Conservation (phyloP, 2,113 vertebrate genomes). For the Eulemur rufifrons region DNA sequence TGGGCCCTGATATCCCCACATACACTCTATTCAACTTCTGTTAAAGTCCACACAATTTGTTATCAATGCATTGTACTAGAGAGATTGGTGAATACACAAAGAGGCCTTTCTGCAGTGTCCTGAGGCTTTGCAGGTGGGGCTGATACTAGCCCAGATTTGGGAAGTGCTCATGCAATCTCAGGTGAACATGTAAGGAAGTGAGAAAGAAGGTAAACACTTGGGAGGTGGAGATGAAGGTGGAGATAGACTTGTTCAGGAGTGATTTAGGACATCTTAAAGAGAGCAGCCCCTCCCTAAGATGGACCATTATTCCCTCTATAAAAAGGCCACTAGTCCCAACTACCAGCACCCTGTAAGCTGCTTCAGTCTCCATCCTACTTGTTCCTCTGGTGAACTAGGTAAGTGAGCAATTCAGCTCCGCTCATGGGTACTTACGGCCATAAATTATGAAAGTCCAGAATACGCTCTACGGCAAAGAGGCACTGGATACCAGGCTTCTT, state of each 20-base stretch:
- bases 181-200: conserved; percentile 48
- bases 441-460: neutral
- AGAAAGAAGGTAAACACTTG: conserved; percentile 57
- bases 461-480: neutral
- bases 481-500: neutral
- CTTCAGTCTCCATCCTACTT: conserved; percentile 67
- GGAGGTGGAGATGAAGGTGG: conserved; percentile 78
- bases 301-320: conserved; percentile 75
- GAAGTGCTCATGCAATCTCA: conserved; percentile 60
- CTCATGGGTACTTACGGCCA: neutral
- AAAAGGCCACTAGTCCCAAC: conserved; percentile 51
- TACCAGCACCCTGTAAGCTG: conserved; percentile 67
- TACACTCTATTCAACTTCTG: neutral
- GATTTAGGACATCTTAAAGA: conserved; percentile 79
- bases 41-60: neutral
- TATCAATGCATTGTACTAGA: neutral
- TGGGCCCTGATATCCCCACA: neutral
- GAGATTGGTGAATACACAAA: neutral
- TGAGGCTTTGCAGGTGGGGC: conserved; percentile 50
- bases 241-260: conserved; percentile 76
- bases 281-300: conserved; percentile 74
- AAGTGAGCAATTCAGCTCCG: conserved; percentile 55
- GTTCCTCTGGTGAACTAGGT: conserved; percentile 75
- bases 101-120: neutral
- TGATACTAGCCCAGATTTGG: conserved; percentile 61